Evolutionary conservation across 2,797 vertebrate species (phyloP), one percentile per base, ranked within the genome.

Genomic region (Nothura maculosa): DNA sequence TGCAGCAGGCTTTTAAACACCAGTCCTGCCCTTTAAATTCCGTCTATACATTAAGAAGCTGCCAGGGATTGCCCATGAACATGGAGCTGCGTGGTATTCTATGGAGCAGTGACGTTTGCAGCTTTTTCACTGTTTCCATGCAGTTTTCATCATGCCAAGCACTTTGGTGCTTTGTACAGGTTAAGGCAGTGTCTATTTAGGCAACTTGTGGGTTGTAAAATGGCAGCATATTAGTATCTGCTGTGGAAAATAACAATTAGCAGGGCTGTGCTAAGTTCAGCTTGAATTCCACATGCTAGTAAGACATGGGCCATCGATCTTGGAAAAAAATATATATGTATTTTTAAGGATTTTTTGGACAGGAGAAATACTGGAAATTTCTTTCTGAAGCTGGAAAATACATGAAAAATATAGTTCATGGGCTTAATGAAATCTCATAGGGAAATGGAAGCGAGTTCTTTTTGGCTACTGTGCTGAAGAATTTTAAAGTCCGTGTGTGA

Each of bases 21-120:
- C 17, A 30, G 52, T 30, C 16, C 28, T 18, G 8, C 34, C 72
- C 32, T 34, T 64, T 64, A 34, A 73, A 42, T 30, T 15, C 45
- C 47, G 7, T 5, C 24, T 10, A 7, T 10, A 17, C 16, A 12
- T 68, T 62, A 30, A 70, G 85, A 69, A 80, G 24, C 42, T 50
- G 4, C 6, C 42, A 27, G 25, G 0, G 20, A 10, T 47, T 7
- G 9, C 6, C 70, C 4, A 9, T 58, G 10, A 72, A 10, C 5
- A 18, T 18, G 28, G 52, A 54, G 52, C 28, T 81, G 61, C 24
- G 9, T 30, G 42, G 24, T 64, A 10, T 25, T 5, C 17, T 19
- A 8, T 4, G 6, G 4, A 40, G 75, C 22, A 74, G 42, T 27
- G 45, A 30, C 1, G 1, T 5, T 61, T 43, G 4, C 5, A 47